Evolutionary conservation across 1,140 invertebrate genomes (phyloP).

Genomic region (Drosophila burlai): DNA sequence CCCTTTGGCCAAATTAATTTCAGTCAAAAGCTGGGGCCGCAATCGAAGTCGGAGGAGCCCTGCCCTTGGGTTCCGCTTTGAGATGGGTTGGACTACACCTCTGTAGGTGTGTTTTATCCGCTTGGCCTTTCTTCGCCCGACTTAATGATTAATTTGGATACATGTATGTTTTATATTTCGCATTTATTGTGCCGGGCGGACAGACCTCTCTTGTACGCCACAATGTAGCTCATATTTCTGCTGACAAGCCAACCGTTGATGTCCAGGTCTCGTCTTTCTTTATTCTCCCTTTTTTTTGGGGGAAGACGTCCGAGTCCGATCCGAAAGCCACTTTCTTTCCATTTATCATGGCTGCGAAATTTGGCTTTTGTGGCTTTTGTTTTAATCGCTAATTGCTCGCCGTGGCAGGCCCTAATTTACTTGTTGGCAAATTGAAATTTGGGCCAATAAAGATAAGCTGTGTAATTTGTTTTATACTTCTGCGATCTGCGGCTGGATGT

Average conservation of each 20-base stretch:
- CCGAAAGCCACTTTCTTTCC: conserved; percentile 46
- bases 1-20: conserved; percentile 68
- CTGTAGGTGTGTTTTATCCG: conserved; percentile 56
- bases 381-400: conserved; percentile 67
- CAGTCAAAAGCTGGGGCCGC: conserved; percentile 43
- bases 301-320: neutral
- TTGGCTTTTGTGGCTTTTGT: conserved; percentile 44
- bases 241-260: conserved; percentile 38
- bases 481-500: conserved; percentile 5
- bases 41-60: no score
- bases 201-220: conserved; percentile 28
- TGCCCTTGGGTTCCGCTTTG: conserved; percentile 31
- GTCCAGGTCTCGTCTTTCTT: conserved; percentile 39
- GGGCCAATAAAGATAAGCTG: conserved; percentile 71
- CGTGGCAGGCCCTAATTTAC: conserved; percentile 71
- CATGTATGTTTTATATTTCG: conserved; percentile 51
- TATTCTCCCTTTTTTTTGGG: neutral
- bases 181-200: conserved; percentile 33
- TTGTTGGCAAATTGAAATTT: conserved; percentile 75
- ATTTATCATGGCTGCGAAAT: conserved; percentile 36
- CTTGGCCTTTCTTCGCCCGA: conserved; percentile 41
- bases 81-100: conserved; percentile 30
- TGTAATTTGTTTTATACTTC: conserved; percentile 62
- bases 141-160: conserved; percentile 65
- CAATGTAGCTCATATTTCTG: conserved; percentile 53